These are phyloP conservation scores for Kryptopterus vitreolus DNA, from an alignment of 2,797 vertebrate genomes.

Conservation along the genomic window DNA sequence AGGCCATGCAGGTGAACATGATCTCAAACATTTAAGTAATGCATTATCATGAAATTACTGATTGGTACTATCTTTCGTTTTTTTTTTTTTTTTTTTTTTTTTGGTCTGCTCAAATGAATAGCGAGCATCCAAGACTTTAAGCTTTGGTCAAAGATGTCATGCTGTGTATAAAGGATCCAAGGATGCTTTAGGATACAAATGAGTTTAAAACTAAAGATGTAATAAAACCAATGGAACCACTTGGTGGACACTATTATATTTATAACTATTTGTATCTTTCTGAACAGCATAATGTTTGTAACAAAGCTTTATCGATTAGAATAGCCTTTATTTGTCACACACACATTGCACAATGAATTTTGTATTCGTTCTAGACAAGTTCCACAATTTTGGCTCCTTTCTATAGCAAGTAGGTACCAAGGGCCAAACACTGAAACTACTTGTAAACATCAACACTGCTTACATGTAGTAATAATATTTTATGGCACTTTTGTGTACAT, in stretches of 20 bases:
- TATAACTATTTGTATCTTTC: too few species aligned
- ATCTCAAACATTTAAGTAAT: background rate
- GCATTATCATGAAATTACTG: too few species aligned
- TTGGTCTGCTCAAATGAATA: too few species aligned
- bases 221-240: background rate
- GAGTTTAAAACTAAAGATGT: background rate
- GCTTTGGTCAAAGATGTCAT: too few species aligned
- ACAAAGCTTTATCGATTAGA: too few species aligned
- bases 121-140: too few species aligned
- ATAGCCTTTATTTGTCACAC: too few species aligned
- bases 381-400: background rate
- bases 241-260: background rate
- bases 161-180: background rate
- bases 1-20: slow-evolving; percentile 93
- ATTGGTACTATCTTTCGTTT: too few species aligned
- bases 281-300: too few species aligned
- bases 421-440: background rate
- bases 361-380: background rate
- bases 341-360: too few species aligned
- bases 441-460: background rate
- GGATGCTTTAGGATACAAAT: background rate
- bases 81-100: too few species aligned
- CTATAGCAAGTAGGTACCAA: background rate
- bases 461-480: background rate
- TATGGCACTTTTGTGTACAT: background rate